Percentiles rank a stretch among this genome's conserved stretches.
Conservation (phyloP, 1,140 invertebrate species). For the Vanessa tameamea region DNA sequence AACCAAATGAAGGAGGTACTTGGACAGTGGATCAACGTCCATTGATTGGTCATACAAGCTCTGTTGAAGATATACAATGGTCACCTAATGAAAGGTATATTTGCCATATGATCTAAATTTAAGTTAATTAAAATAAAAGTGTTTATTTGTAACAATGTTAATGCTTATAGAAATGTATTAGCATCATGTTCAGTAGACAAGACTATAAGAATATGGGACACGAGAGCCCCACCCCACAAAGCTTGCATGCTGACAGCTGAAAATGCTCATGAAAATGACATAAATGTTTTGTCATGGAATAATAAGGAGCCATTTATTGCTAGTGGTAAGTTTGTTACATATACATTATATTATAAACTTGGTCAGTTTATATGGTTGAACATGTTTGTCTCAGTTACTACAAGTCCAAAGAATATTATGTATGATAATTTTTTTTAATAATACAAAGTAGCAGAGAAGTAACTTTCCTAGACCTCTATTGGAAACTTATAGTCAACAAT, state of each 20-base stretch:
- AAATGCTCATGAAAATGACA: constrained; percentile 94
- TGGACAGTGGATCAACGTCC: constrained; percentile 96
- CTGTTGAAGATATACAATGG: constrained; percentile 99
- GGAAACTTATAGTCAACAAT: no score
- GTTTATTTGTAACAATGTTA: neutral
- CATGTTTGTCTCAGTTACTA: no score
- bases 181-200: constrained; percentile 98
- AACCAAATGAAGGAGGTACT: constrained; percentile 85
- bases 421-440: no score
- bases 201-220: constrained; percentile 95
- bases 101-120: neutral
- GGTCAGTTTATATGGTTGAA: no score
- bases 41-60: constrained; percentile 92
- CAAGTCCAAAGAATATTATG: no score
- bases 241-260: constrained; percentile 95
- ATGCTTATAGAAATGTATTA: constrained; percentile 86
- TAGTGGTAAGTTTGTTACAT: constrained; percentile 82
- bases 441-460: no score
- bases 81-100: constrained; percentile 93
- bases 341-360: no score
- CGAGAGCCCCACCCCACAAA: constrained; percentile 89
- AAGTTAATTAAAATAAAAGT: no score
- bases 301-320: constrained; percentile 93
- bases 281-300: constrained; percentile 99
- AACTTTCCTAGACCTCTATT: no score